Evolutionary conservation across 1,140 invertebrate species (phyloP).

Genomic region (Mycetomoellerius zeteki): DNA sequence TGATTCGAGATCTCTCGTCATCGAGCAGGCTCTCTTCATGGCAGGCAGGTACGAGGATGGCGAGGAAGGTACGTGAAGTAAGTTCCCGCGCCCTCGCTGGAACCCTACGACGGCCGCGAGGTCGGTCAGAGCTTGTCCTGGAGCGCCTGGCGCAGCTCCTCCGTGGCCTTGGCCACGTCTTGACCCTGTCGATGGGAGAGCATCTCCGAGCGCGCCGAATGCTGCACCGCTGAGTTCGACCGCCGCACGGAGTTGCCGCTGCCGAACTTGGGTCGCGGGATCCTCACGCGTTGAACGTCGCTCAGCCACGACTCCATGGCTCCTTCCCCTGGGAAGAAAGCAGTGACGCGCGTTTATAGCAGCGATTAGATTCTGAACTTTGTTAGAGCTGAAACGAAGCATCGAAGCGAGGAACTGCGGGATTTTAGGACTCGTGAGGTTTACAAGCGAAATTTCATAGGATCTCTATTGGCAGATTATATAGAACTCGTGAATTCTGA

Average conservation of each 20-base stretch:
- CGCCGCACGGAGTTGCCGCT: slow-evolving; percentile 87
- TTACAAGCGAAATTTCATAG: not conserved
- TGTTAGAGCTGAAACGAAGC: not conserved
- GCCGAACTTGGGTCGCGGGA: slow-evolving; percentile 94
- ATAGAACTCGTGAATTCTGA: not conserved
- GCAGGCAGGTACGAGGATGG: slow-evolving; percentile 49
- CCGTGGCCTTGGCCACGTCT: slow-evolving; percentile 90
- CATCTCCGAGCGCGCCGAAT: slow-evolving; percentile 79
- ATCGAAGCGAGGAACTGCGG: not conserved
- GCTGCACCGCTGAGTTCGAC: slow-evolving; percentile 83
- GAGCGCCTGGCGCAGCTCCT: slow-evolving; percentile 90
- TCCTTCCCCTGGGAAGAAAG: slow-evolving; percentile 26
- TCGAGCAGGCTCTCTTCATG: slow-evolving; percentile 41
- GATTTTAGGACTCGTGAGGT: not conserved
- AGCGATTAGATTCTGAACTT: not conserved
- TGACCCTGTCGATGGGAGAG: slow-evolving; percentile 81
- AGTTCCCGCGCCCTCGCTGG: slow-evolving; percentile 12
- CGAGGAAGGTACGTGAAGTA: slow-evolving; percentile 57
- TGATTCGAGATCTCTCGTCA: slow-evolving; percentile 8
- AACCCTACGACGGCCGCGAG: not conserved
- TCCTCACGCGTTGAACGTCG: slow-evolving; percentile 93
- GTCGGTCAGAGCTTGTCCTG: slow-evolving; percentile 91
- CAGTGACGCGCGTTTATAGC: slow-evolving; percentile 8
- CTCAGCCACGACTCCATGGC: slow-evolving; percentile 93
- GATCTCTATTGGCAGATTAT: not conserved